Base-by-base conservation (phyloP, 1,140 invertebrate genomes). In the Drosophila sulfurigaster region DNA sequence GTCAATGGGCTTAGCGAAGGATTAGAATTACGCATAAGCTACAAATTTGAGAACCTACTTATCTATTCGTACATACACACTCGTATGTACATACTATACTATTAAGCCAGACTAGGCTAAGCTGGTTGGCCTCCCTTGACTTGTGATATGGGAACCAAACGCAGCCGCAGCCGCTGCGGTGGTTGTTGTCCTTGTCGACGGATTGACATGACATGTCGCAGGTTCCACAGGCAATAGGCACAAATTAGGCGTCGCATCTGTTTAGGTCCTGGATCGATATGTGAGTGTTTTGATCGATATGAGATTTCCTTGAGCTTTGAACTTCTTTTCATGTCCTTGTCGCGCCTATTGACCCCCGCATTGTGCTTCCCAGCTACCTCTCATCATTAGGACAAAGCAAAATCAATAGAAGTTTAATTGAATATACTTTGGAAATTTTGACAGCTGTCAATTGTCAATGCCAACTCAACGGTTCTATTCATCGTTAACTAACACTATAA, bases 201-300 rank as follows among this genome's bases (percentile, higher is more conserved):
- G 79, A 48, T 25, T 58, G 78, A 71, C 82, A 80, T 45, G 78
- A 77, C 81, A 77, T 83, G 81, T 80, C 78, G 67, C 68, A 81
- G 67, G 52, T 78, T 68, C 56, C 81, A 78, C 8, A 10, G 35
- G 35, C 54, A n/a, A 35, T 43, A 56, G 46, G 45, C 46, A 62
- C 65, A 88, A 82, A 82, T 82, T 71, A 74, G 79, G 65, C 77
- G 68, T 77, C 82, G 78, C 82, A 86, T 86, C 79, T 82, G 79
- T 88, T 67, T 62, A 54, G 67, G 43, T 35, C 5, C 20, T 57
- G 59, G 80, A 78, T 87, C 83, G 73, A 87, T 87, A 87, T 82
- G 76, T 49, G 62, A 79, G 63, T 64, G 69, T 81, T 85, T 81
- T 78, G 73, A 80, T 88, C 79, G 72, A 87, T 83, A 80, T 73